These are phyloP conservation scores for Iguana delicatissima DNA, from an alignment of 2,797 vertebrate genomes.

Conservation along the genomic window DNA sequence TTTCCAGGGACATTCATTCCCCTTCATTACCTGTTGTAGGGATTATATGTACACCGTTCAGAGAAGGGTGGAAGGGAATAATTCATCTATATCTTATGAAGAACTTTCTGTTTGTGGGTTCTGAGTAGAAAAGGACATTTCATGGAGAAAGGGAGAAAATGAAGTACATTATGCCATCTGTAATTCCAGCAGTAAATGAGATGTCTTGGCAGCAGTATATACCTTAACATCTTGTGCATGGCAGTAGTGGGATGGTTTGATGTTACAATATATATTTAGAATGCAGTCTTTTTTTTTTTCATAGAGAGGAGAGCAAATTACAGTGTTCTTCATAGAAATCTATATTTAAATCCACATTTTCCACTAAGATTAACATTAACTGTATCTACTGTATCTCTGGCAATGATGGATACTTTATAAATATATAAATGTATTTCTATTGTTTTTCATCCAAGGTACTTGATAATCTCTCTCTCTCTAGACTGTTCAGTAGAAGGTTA, in stretches of 20 bases:
- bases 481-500: not conserved
- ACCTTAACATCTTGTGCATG: not conserved
- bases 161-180: not conserved
- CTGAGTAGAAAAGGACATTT: not conserved
- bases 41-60: not conserved
- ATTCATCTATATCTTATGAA: not conserved
- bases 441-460: not conserved
- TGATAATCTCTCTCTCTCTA: conserved; percentile 23
- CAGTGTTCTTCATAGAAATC: not conserved
- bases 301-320: not conserved
- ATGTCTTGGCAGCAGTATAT: conserved; percentile 3
- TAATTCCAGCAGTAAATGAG: conserved; percentile 7
- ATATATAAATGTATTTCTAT: not conserved
- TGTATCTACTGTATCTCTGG: not conserved
- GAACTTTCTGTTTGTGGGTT: not conserved
- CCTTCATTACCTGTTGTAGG: not conserved
- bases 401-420: not conserved
- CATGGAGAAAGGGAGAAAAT: not conserved
- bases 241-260: not conserved
- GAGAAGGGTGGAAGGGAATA: not conserved
- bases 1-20: not conserved
- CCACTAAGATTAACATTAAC: conserved; percentile 4
- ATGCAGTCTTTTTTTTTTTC: not conserved
- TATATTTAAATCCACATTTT: conserved; percentile 26
- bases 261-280: conserved; percentile 17